Evolutionary conservation across 2,888 invertebrate genomes (phyloP), one percentile per base, ranked within the genome.

Genomic region (Mythimna lalbum): DNA sequence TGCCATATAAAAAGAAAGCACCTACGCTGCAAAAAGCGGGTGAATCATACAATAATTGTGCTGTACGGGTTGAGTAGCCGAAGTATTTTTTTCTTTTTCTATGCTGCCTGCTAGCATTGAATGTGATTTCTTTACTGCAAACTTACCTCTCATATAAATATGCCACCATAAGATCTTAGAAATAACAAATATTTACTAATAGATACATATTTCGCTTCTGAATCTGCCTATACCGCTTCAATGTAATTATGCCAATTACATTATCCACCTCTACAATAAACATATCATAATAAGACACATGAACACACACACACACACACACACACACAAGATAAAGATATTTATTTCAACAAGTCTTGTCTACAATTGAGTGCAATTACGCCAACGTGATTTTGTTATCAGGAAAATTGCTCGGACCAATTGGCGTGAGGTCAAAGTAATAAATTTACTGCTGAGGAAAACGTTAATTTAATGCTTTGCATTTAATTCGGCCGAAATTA

Each of bases 361-460:
- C 55, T 63, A 72, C 78, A 81, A 72, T 73, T 66, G 78, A 59
- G 59, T 60, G 55, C 78, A 72, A 72, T 81, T 68, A 79, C 78
- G 72, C 78, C 81, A 68, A 79, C 78, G 49, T 68, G 52, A 77
- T 79, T 62, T 77, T 72, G 78, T 72, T 81, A 81, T 72, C 72
- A 72, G 49, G 56, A 78, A 79, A 81, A 81, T 81, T 65, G 68
- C 56, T 53, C 21, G 31, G 12, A 61, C 49, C 63, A 64, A 73
- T 73, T 69, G 39, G 10, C 61, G 33, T 57, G 52, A 81, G 82
- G 82, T 80, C 78, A 69, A 69, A 82, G 43, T 63, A 67, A 82
- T 78, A 66, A 60, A 78, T 63, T 59, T 12, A 77, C n/a, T 39
- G 60, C 19, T 62, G 59, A 72, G 64, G 52, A 65, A 76, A 74